A percentile compares a stretch with the other conserved stretches of the same genome.
Conservation (phyloP, 1,140 invertebrate genomes). For the Plodia interpunctella region DNA sequence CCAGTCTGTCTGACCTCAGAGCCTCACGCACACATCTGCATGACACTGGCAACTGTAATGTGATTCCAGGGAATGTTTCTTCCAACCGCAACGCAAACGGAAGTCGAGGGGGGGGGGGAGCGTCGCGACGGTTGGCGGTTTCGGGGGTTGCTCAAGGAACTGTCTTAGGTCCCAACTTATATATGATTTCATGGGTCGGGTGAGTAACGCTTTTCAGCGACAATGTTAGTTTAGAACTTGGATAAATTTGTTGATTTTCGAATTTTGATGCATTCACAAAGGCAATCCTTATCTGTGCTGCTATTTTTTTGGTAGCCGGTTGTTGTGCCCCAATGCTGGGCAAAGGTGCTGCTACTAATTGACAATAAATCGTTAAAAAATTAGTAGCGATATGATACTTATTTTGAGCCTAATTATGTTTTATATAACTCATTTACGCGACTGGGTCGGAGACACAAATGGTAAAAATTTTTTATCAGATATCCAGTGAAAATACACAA, state of each 20-base stretch:
- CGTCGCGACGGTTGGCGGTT: constrained; percentile 40
- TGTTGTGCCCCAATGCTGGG: too few relatives aligned
- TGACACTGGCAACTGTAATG: constrained; percentile 47
- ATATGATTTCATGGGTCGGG: neutral
- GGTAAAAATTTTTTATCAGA: too few relatives aligned
- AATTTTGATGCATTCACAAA: constrained; percentile 28
- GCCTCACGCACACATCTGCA: neutral
- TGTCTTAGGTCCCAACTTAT: constrained; percentile 28
- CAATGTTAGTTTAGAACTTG: neutral
- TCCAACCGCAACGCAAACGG: constrained; percentile 53
- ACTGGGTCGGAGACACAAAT: too few relatives aligned
- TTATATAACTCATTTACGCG: too few relatives aligned
- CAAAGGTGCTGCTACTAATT: too few relatives aligned
- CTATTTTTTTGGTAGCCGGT: too few relatives aligned
- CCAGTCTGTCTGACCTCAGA: constrained; percentile 8
- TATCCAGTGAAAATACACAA: too few relatives aligned
- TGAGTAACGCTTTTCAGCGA: neutral
- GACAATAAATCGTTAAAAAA: too few relatives aligned
- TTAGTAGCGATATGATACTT: too few relatives aligned
- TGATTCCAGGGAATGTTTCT: constrained; percentile 54
- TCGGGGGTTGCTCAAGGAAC: constrained; percentile 44
- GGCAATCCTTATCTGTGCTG: too few relatives aligned
- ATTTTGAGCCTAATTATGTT: too few relatives aligned
- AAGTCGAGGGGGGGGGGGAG: constrained; percentile 40
- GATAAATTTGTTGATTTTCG: constrained; percentile 4